Evolutionary conservation across 2,888 invertebrate species (phyloP).

Genomic region (Aphidius colemani): DNA sequence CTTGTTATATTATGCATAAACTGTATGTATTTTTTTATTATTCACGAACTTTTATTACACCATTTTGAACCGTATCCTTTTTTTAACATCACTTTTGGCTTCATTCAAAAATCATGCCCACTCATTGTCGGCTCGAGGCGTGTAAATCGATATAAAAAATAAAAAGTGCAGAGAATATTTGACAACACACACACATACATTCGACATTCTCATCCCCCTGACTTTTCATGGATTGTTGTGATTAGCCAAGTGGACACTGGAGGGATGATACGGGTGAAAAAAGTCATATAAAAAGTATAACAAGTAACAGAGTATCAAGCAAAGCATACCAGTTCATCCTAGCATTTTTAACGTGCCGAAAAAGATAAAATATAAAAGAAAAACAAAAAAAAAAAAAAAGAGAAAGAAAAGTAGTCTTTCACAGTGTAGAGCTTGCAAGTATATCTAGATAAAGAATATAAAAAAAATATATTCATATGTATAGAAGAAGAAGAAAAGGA

Average conservation of each 20-base stretch:
- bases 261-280: slow-evolving; percentile 21
- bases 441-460: too few relatives aligned
- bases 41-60: slow-evolving; percentile 1
- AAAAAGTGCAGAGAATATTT: not conserved
- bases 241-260: slow-evolving; percentile 24
- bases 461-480: too few relatives aligned
- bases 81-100: slow-evolving; percentile 5
- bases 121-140: slow-evolving; percentile 2
- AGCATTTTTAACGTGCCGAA: not conserved
- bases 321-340: too few relatives aligned
- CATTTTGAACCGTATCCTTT: not conserved
- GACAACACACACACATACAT: not conserved
- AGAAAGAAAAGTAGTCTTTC: too few relatives aligned
- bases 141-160: slow-evolving; percentile 10
- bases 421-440: too few relatives aligned
- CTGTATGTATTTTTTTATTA: slow-evolving; percentile 1
- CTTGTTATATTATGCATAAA: not conserved
- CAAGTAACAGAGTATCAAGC: too few relatives aligned
- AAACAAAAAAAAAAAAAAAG: too few relatives aligned
- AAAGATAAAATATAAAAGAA: not conserved
- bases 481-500: not conserved
- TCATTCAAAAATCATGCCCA: slow-evolving; percentile 15
- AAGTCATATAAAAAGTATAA: not conserved
- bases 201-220: not conserved
- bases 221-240: slow-evolving; percentile 1